These are phyloP conservation scores for Melipona quadrifasciata DNA, from an alignment of 1,140 invertebrate species.

Conservation along the genomic window DNA sequence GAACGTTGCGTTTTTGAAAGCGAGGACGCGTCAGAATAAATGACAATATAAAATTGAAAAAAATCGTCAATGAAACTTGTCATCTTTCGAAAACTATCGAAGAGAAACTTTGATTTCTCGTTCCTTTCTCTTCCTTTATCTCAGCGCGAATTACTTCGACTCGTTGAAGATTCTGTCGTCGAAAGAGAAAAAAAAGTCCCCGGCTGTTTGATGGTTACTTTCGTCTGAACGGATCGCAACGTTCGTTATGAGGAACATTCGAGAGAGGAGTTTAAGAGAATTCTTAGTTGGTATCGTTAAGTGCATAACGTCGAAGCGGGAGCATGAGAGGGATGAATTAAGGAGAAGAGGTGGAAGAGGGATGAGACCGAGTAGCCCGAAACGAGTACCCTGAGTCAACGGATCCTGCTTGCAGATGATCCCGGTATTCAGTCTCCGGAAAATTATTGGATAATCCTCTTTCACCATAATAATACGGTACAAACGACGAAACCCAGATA, in stretches of 20 bases:
- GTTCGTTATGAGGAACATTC: not conserved
- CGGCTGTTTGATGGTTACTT: too few relatives aligned
- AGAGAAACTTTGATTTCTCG: too few relatives aligned
- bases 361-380: not conserved
- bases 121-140: too few relatives aligned
- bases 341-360: not conserved
- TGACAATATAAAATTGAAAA: too few relatives aligned
- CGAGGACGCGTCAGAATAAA: too few relatives aligned
- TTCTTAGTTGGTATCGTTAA: not conserved
- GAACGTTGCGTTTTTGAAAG: too few relatives aligned
- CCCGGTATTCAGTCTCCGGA: slow-evolving; percentile 40
- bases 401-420: slow-evolving; percentile 33
- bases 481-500: slow-evolving; percentile 38
- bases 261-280: not conserved
- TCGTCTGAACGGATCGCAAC: too few relatives aligned
- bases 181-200: too few relatives aligned
- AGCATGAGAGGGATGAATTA: slow-evolving; percentile 4
- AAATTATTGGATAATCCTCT: slow-evolving; percentile 58
- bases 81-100: too few relatives aligned
- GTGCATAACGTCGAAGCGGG: slow-evolving; percentile 7
- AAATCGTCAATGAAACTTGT: too few relatives aligned
- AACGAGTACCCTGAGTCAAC: slow-evolving; percentile 24
- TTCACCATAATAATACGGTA: slow-evolving; percentile 49
- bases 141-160: too few relatives aligned
- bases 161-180: too few relatives aligned